phyloP scores from a whole-genome alignment of 2,797 vertebrate species.

The Discoglossus pictus region DNA sequence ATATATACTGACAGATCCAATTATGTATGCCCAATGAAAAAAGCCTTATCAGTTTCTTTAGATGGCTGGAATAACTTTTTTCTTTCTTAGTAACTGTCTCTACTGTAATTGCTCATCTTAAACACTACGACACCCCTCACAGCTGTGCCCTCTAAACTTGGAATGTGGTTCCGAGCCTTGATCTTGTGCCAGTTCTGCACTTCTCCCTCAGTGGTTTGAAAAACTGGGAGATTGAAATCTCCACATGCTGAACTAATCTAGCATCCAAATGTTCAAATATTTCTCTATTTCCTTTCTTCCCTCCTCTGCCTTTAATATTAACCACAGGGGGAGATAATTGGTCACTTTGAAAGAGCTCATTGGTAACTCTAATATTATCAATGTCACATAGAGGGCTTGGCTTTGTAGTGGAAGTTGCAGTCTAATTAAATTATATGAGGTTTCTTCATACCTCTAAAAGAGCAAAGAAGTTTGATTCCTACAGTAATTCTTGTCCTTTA shows the following conservation, averaged over 20 bases:
- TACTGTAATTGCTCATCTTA: conserved; percentile 20
- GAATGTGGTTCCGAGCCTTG: conserved; percentile 22
- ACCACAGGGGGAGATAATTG: conserved; percentile 52
- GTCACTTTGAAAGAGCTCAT: conserved; percentile 26
- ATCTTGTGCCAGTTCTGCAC: conserved; percentile 23
- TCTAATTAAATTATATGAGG: no score
- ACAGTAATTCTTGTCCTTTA: no score
- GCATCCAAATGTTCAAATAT: conserved; percentile 35
- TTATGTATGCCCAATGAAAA: no score
- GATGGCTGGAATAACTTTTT: no score
- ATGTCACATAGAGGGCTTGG: conserved; percentile 15
- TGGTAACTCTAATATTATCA: conserved; percentile 22
- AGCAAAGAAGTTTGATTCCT: no score
- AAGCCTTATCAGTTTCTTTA: no score
- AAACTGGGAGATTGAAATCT: conserved; percentile 37
- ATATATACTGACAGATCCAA: no score
- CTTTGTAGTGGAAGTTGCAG: conserved; percentile 29
- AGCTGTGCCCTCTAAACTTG: conserved; percentile 23
- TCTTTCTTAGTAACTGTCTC: no score
- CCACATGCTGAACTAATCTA: conserved; percentile 42
- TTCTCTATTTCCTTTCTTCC: conserved; percentile 45
- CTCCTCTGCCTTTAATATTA: conserved; percentile 51
- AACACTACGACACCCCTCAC: conserved; percentile 8
- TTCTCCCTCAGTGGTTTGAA: conserved; percentile 14
- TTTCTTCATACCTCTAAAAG: no score